Percentiles rank a stretch among this genome's conserved stretches.
Conservation (phyloP, 2,113 vertebrate species). For the Vulpes vulpes region DNA sequence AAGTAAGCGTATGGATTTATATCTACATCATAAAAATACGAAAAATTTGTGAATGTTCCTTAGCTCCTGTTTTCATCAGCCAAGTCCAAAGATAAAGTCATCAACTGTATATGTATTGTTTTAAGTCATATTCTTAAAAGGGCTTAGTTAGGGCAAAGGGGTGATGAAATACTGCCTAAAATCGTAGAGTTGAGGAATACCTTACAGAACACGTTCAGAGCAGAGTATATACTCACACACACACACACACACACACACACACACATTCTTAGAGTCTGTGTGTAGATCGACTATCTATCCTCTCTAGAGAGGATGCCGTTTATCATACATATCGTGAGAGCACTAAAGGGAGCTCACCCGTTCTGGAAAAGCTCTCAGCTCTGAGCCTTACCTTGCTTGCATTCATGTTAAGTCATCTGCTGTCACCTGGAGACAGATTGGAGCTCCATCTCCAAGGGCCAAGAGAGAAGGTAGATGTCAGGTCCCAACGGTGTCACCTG, state of each 20-base stretch:
- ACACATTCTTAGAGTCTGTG: neutral
- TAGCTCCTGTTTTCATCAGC: too few relatives aligned
- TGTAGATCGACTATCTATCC: rapidly evolving
- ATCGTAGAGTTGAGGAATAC: neutral
- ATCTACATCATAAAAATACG: too few relatives aligned
- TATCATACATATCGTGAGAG: rapidly evolving
- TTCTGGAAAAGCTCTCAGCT: neutral
- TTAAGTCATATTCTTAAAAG: neutral
- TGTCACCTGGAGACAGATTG: rapidly evolving
- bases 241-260: neutral
- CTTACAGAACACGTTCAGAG: neutral
- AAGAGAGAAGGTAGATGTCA: neutral
- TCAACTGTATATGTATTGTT: too few relatives aligned
- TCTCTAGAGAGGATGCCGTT: too few relatives aligned
- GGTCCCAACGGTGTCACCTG: rapidly evolving
- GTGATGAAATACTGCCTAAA: rapidly evolving
- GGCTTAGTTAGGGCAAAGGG: neutral
- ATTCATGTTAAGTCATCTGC: neutral
- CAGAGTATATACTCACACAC: neutral
- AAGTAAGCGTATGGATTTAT: neutral
- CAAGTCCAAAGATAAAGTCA: neutral
- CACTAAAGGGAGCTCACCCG: neutral
- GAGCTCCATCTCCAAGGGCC: neutral
- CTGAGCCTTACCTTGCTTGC: neutral
- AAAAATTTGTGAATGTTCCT: neutral